A percentile compares a stretch with the other conserved stretches of the same genome.
Evolutionary conservation across 2,888 invertebrate genomes (phyloP).

Genomic region (Eristalinus sepulchralis): DNA sequence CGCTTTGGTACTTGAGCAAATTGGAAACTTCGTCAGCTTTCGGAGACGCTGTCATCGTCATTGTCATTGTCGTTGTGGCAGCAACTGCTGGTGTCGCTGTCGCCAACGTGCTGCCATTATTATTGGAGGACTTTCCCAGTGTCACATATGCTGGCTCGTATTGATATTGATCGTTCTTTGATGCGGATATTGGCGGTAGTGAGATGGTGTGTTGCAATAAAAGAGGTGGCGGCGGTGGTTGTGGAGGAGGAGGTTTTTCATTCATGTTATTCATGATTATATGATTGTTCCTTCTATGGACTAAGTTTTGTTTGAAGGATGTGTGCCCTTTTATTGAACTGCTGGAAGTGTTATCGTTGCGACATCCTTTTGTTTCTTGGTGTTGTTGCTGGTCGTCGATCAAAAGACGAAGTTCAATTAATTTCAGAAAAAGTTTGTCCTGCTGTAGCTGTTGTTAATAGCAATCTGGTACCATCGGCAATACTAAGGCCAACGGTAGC

Average conservation of each 20-base stretch:
- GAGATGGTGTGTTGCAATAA: slow-evolving; percentile 45
- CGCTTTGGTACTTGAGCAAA: slow-evolving; percentile 60
- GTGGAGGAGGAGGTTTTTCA: slow-evolving; percentile 57
- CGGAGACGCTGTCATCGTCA: slow-evolving; percentile 66
- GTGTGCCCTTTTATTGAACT: slow-evolving; percentile 36
- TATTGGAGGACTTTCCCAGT: slow-evolving; percentile 59
- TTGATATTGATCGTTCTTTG: slow-evolving; percentile 61
- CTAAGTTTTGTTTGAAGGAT: slow-evolving; percentile 34
- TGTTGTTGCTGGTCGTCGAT: slow-evolving; percentile 33
- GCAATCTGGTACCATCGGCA: slow-evolving; percentile 24
- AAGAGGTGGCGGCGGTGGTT: slow-evolving; percentile 57
- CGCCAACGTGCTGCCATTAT: slow-evolving; percentile 55
- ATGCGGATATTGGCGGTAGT: slow-evolving; percentile 28
- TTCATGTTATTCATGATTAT: slow-evolving; percentile 63
- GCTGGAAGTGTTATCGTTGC: slow-evolving; percentile 32
- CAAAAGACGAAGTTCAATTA: slow-evolving; percentile 62
- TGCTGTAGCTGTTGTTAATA: slow-evolving; percentile 48
- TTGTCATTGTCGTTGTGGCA: slow-evolving; percentile 68
- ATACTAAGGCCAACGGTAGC: slow-evolving; percentile 30
- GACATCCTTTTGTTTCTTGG: slow-evolving; percentile 5
- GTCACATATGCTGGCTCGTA: slow-evolving; percentile 60
- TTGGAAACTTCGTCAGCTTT: slow-evolving; percentile 66
- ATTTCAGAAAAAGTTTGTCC: slow-evolving; percentile 59
- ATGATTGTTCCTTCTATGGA: slow-evolving; percentile 23
- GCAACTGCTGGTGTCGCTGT: slow-evolving; percentile 66